Conservation (phyloP, 2,113 vertebrate species). For the Pelusios castaneus region DNA sequence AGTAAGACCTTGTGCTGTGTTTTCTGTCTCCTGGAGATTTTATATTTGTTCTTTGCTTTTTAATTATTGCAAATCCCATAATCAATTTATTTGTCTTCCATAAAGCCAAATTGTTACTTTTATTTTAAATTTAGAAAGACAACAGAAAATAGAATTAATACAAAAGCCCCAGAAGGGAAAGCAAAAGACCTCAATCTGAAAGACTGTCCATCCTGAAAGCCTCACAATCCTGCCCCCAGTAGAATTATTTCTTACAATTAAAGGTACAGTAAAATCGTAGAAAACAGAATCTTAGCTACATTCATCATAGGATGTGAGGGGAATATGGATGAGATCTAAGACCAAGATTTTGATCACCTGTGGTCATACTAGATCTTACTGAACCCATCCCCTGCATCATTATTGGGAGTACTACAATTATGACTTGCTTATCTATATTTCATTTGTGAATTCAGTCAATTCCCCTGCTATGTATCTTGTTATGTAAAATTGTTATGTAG, state of each 20-base stretch:
- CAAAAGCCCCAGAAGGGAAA: background rate
- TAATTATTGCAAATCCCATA: background rate
- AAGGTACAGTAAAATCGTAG: background rate
- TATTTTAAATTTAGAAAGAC: background rate
- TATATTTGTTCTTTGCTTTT: background rate
- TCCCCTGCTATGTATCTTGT: background rate
- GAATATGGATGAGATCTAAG: accelerated
- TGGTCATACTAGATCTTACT: background rate
- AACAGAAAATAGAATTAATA: background rate
- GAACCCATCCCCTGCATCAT: background rate
- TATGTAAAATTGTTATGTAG: background rate
- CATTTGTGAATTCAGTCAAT: background rate
- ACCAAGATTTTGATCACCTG: background rate
- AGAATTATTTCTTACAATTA: background rate
- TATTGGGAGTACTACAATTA: background rate
- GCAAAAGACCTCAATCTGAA: background rate
- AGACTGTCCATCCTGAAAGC: background rate
- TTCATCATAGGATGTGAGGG: background rate
- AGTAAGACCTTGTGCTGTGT: background rate
- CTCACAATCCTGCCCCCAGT: background rate
- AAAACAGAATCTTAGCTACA: background rate
- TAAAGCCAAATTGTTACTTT: background rate
- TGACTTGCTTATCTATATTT: background rate
- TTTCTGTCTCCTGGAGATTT: background rate
- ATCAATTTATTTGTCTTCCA: background rate